Base-by-base conservation (phyloP, 2,113 vertebrate species). In the Edolisoma coerulescens region DNA sequence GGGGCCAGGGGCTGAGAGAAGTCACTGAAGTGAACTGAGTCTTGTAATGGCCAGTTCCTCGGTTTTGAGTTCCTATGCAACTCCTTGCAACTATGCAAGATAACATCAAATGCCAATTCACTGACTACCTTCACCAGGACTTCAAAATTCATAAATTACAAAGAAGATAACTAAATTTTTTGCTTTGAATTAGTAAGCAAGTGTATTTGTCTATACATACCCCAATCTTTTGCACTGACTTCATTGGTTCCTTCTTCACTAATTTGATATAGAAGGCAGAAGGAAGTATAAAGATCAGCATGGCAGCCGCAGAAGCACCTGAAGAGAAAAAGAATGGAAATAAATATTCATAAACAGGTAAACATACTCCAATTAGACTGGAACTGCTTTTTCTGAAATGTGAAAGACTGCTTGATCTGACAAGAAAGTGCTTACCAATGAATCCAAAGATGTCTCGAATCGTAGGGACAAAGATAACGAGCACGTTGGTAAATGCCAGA, bases 211-310 rank as follows among this genome's bases (percentile, higher is more conserved):
- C 49, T 73, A 84, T 65, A 96, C 99, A 96, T 98, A 99, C 99
- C 99, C 99, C 99, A 13, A 99, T 99, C 98, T 99, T 99, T 23
- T 99, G 99, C 84, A 99, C 69, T 4, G 99, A 99, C 68, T 98
- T 99, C 98, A 99, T 98, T 26, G 99, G 84, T 86, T 99, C 99
- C 82, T 99, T 99, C 98, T 99, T 99, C 87, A 99, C 99, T 80
- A 99, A 98, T 92, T 99, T 99, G 95, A 99, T 98, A 96, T 99
- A 99, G 97, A 99, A 99, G 64, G 99, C 99, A 60, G 99, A 99
- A 16, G 99, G 99, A 74, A 99, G 98, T 96, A 99, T 99, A 95
- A 99, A 99, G 93, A 99, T 99, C 96, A 99, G 97, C 99, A 99
- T 99, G 22, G 99, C 98, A 65, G 99, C 99, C 6, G 99, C 99